phyloP scores from a whole-genome alignment of 2,113 vertebrate genomes.

The Brienomyrus brachyistius region DNA sequence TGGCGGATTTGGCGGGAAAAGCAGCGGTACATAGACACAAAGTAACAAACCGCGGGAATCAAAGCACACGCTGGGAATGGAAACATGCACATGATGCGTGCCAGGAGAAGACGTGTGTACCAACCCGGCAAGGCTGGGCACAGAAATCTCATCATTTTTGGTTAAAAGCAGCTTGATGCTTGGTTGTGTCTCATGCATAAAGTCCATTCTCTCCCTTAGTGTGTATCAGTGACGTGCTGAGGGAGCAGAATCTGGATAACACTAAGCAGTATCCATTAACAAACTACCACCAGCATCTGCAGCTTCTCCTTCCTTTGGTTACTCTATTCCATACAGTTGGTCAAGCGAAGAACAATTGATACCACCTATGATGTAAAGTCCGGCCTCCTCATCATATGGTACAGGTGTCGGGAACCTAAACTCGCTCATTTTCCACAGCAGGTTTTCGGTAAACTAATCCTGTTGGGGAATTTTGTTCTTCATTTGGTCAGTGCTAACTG shows the following conservation, averaged over 20 bases:
- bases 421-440: background rate
- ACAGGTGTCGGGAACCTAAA: background rate
- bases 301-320: background rate
- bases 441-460: background rate
- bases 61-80: background rate
- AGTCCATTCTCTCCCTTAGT: background rate
- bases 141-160: background rate
- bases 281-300: background rate
- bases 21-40: background rate
- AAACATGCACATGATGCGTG: background rate
- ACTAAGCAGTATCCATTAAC: background rate
- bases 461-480: background rate
- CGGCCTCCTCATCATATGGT: too few relatives aligned
- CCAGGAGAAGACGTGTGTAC: background rate
- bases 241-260: background rate
- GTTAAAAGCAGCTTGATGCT: background rate
- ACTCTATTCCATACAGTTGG: background rate
- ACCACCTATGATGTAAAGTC: background rate
- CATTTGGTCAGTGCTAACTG: background rate
- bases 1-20: background rate
- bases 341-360: background rate
- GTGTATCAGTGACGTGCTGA: background rate
- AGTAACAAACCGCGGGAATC: background rate
- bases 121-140: too few relatives aligned
- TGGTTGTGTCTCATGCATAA: background rate